Base-by-base conservation (phyloP, 2,888 invertebrate species). In the Zeuzera pyrina region DNA sequence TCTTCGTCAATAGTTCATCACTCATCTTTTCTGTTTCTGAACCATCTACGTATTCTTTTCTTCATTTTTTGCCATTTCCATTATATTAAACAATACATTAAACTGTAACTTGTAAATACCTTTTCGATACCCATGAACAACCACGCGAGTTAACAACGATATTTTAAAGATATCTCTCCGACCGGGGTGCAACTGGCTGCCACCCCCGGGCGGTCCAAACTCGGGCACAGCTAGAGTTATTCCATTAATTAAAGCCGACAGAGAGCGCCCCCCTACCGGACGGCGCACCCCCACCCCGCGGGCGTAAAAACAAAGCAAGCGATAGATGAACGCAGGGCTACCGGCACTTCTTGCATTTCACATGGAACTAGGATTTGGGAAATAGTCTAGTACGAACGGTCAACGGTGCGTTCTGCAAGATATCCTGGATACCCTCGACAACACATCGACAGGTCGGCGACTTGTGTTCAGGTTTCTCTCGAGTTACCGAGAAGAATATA, bases 221-320 rank as follows among this genome's bases (percentile, higher is more conserved):
- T 52, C 33, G 41, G 37, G 36, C 42, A 40, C 45, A 49, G 52
- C 46, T 45, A 48, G 68, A 77, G 76, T 77, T 77, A 78, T 77
- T 77, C 74, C 76, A 78, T 79, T 79, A 78, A 79, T 79, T 78
- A 78, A 74, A 73, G 54, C 51, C 32, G 15, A 16, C 22, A 33
- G 45, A 36, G 45, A 39, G 37, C 51, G 43, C 41, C 45, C 40
- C 32, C 36, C 36, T 33, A 24, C 45, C 37, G 34, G 31, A 45
- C 39, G 42, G 36, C 42, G 46, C 41, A 33, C 39, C 43, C 34
- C 29, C 35, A 36, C 24, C 38, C 41, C 36, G 35, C 25, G 25
- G 31, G 28, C 53, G 53, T 57, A 61, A 68, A 71, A 71, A 73
- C 71, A 72, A 72, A 72, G 70, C 70, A 64, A 71, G 65, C 61